Base-by-base conservation (phyloP, 1,140 invertebrate species). In the Forficula auricularia region DNA sequence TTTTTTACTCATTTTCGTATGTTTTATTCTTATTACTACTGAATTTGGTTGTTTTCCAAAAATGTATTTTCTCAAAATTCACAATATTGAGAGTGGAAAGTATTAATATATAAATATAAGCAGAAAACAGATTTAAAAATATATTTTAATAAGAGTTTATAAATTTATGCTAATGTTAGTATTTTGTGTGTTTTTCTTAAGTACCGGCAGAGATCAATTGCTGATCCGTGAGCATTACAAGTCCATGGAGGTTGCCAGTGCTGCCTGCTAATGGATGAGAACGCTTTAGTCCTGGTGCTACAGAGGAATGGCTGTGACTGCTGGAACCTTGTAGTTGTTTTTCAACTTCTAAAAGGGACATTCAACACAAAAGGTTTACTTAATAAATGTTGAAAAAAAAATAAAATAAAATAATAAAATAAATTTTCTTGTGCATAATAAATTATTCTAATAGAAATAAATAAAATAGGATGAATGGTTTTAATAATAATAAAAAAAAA, bases 251-350 rank as follows among this genome's bases (percentile, higher is more conserved):
- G 57, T 75, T 75, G 40, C 70, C 69, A 2, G 71, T 72, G 54
- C 71, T 74, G 45, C 72, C 72, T 42, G 70, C 70, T 27, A 56
- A 52, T 32, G 54, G 72, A 64, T 18, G 72, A 63, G 56, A 48
- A 56, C 78, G 79, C 64, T 79, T 79, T 49, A 73, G 70, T 7
- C 72, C 65, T 61, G 83, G 65, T 57, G 73, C 72, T 19, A 75
- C 73, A 19, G 75, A 75, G 49, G 65, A 61, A 27, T 27, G 22
- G 22, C 22, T 27, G 22, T 27, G 22, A 45, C 60, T 58, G 49
- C 73, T 77, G 51, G 68, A 63, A 54, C 73, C 72, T 67, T 87
- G 79, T 38, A 88, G 63, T 58, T 87, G 82, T 58, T 83, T 86
- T 63, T 87, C 82, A 40, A 89, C 84, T 63, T 88, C 83, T 79